Base-by-base conservation (phyloP, 2,113 vertebrate species). In the Dromaius novaehollandiae region DNA sequence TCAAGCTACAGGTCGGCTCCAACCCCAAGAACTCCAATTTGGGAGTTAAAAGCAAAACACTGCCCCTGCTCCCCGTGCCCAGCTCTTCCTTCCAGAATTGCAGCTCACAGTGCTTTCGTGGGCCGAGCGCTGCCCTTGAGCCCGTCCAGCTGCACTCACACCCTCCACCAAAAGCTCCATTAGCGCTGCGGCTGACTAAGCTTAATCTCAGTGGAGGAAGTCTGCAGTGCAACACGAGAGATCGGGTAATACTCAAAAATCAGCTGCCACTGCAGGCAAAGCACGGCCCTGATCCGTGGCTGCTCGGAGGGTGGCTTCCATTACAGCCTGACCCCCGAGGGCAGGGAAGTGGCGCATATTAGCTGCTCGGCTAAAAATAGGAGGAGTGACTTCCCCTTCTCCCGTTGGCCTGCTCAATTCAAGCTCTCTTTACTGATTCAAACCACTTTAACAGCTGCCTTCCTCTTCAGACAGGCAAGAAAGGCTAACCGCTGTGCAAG, bases 291-390 rank as follows among this genome's bases (percentile, higher is more conserved):
- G 2, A 60, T 80, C 79, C 53, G 9, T 0, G 0, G 16, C 64
- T 86, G 79, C 90, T 93, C 61, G 1, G 76, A 68, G 73, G 83
- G 96, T 71, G 93, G 56, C 30, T 78, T 90, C 95, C 93, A 95
- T 93, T 93, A 96, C 78, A 2, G 5, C 38, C 70, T 4, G 20
- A 79, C 66, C 79, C 94, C 94, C 0, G 0, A 0, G 0, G 94
- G 34, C 81, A 93, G 53, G 42, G 11, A 87, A 96, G 74, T 64
- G 30, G 66, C 85, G 66, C 40, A 79, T 63, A 89, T 85, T 74
- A 83, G 40, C 71, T 94, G 68, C 38, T 38, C 38, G 16, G 65
- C 73, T 95, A 93, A 96, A 96, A 96, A 96, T 87, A 96, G 85
- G 9, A 77, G 15, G 64, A 91, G 42, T 83, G 4, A 55, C 46